These are phyloP conservation scores for Gallinago media DNA, from an alignment of 2,113 vertebrate species.

Conservation along the genomic window DNA sequence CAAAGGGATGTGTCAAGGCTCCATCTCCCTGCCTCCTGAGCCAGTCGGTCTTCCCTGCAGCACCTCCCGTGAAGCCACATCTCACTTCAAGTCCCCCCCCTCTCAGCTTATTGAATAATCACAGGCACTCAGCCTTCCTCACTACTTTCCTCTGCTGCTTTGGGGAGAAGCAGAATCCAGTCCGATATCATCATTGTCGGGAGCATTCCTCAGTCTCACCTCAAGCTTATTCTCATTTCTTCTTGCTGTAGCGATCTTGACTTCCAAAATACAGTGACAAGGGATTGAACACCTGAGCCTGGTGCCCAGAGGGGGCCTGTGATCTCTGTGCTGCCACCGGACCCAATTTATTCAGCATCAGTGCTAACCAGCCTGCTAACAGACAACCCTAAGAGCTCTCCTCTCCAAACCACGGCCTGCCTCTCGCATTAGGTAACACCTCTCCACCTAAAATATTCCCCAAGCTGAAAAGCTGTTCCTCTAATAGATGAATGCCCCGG, in stretches of 20 bases:
- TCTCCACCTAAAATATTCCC: background rate
- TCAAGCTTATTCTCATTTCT: background rate
- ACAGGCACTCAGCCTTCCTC: background rate
- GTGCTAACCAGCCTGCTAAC: background rate
- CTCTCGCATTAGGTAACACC: background rate
- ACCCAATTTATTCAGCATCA: background rate
- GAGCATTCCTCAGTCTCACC: background rate
- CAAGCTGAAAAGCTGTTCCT: background rate
- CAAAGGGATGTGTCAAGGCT: background rate
- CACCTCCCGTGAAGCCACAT: background rate
- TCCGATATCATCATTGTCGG: rapidly evolving
- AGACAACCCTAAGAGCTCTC: background rate
- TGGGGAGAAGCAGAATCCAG: background rate
- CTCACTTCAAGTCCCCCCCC: background rate
- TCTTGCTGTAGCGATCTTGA: rapidly evolving
- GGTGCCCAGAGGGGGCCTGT: rapidly evolving
- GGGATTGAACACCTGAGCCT: rapidly evolving
- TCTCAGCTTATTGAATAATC: no score
- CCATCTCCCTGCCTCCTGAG: rapidly evolving
- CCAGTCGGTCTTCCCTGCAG: background rate
- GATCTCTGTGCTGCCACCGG: background rate
- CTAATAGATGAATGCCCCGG: background rate
- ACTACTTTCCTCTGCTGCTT: rapidly evolving
- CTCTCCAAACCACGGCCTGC: background rate
- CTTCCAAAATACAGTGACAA: background rate